A percentile compares a stretch with the other conserved stretches of the same genome.
Conservation (phyloP, 2,888 invertebrate genomes). For the Andrena praecox region DNA sequence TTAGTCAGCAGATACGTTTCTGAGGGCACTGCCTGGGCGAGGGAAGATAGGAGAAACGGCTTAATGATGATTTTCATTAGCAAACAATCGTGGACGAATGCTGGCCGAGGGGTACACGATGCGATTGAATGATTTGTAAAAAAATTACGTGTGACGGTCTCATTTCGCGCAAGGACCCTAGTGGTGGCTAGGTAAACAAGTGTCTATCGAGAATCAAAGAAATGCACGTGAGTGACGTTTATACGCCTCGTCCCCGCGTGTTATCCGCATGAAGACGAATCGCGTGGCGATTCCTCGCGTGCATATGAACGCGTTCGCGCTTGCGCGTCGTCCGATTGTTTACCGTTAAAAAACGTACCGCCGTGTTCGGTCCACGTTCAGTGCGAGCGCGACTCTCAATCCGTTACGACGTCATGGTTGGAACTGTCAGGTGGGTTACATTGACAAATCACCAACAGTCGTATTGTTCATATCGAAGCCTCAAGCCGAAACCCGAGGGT, state of each 20-base stretch:
- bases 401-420: slow-evolving; percentile 75
- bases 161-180: too few relatives aligned
- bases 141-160: background rate
- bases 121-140: background rate
- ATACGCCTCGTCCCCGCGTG: slow-evolving; percentile 4
- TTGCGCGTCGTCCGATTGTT: slow-evolving; percentile 64
- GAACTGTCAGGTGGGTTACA: slow-evolving; percentile 72
- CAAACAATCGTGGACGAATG: slow-evolving; percentile 17
- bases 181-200: background rate
- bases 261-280: slow-evolving; percentile 40
- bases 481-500: background rate
- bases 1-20: slow-evolving; percentile 5
- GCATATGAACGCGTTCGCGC: slow-evolving; percentile 66
- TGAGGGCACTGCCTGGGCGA: background rate
- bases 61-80: slow-evolving; percentile 42
- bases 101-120: background rate
- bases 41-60: background rate
- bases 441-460: background rate
- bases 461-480: background rate
- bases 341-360: slow-evolving; percentile 71
- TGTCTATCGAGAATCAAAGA: background rate
- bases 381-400: slow-evolving; percentile 76
- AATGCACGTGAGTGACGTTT: slow-evolving; percentile 37
- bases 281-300: slow-evolving; percentile 38
- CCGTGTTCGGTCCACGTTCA: slow-evolving; percentile 67